phyloP scores from a whole-genome alignment of 2,113 vertebrate genomes.

The Brienomyrus brachyistius region DNA sequence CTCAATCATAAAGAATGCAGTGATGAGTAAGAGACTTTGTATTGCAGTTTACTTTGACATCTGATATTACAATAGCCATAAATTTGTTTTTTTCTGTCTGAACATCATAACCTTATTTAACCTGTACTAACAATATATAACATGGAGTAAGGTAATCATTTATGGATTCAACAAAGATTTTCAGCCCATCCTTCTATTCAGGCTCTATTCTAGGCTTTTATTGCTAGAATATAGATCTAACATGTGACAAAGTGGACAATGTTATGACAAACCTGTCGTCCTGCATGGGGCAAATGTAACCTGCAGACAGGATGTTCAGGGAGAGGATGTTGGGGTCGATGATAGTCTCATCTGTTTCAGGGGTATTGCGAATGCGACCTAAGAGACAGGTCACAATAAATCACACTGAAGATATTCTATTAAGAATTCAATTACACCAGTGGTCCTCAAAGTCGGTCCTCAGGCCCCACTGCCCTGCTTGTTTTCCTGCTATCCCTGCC shows the following conservation, averaged over 20 bases:
- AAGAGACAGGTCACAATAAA: conserved; percentile 9
- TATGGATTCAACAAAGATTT: not conserved
- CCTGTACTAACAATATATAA: not conserved
- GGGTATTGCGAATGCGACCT: conserved; percentile 95
- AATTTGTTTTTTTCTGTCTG: not conserved
- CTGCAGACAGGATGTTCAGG: conserved; percentile 88
- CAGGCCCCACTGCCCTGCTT: no score
- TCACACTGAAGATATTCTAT: not conserved
- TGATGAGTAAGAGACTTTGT: no score
- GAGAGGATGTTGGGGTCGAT: conserved; percentile 96
- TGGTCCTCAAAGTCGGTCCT: no score
- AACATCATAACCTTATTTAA: not conserved
- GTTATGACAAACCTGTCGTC: conserved; percentile 78
- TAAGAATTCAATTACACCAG: not conserved
- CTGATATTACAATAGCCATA: not conserved
- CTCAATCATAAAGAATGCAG: no score
- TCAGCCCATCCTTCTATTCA: not conserved
- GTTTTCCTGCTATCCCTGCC: no score
- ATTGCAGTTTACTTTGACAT: not conserved
- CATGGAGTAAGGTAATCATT: not conserved
- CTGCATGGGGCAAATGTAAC: conserved; percentile 81
- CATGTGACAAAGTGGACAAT: not conserved
- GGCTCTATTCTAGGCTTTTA: not conserved
- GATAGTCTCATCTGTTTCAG: conserved; percentile 89
- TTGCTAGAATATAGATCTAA: not conserved